phyloP scores from a whole-genome alignment of 2,888 invertebrate species.

The Drosophila parthenogenetica region DNA sequence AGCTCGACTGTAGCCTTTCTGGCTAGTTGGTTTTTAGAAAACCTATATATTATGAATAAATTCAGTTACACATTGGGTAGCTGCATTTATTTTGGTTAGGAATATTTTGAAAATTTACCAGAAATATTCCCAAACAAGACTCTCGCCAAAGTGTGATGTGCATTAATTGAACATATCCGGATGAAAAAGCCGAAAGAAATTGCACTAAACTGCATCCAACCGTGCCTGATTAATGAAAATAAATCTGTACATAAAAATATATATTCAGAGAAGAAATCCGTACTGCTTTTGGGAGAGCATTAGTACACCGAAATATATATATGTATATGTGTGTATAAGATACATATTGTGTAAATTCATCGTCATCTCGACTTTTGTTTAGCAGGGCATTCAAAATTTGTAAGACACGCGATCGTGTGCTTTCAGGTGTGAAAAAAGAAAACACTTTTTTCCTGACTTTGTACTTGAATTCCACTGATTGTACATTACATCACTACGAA shows the following conservation, averaged over 20 bases:
- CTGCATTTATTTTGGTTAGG: neutral
- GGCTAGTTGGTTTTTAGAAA: neutral
- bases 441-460: slow-evolving; percentile 40
- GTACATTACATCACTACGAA: slow-evolving; percentile 55
- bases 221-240: slow-evolving; percentile 30
- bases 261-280: neutral
- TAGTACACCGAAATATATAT: neutral
- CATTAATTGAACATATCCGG: slow-evolving; percentile 17
- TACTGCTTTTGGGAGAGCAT: slow-evolving; percentile 3
- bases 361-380: slow-evolving; percentile 14
- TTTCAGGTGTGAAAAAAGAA: slow-evolving; percentile 40
- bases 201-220: slow-evolving; percentile 29
- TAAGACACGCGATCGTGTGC: slow-evolving; percentile 56
- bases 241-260: slow-evolving; percentile 1
- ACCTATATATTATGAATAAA: neutral
- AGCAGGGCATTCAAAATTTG: slow-evolving; percentile 14
- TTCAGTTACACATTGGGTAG: neutral
- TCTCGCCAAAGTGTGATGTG: neutral
- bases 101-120: neutral
- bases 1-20: no score
- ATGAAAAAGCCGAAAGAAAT: slow-evolving; percentile 25
- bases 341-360: neutral
- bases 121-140: slow-evolving; percentile 6
- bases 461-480: slow-evolving; percentile 40
- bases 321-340: neutral